Conservation (phyloP, 2,797 vertebrate genomes). For the Lagorchestes hirsutus region DNA sequence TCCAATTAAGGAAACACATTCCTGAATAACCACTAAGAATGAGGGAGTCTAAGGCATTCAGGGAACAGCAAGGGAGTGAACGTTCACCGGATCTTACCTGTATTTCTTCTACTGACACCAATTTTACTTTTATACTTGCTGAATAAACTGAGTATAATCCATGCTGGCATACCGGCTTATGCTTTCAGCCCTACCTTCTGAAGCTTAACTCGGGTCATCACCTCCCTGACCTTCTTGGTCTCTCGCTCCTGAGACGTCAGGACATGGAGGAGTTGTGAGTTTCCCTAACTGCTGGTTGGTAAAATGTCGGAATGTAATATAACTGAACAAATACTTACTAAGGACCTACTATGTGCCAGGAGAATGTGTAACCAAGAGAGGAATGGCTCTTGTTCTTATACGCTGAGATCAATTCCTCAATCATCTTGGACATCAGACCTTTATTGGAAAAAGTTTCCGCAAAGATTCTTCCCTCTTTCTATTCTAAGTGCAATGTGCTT, state of each 20-base stretch:
- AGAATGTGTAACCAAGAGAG: background rate
- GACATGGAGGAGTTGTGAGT: background rate
- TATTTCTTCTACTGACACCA: slow-evolving; percentile 19
- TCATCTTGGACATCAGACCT: background rate
- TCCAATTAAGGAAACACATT: slow-evolving; percentile 36
- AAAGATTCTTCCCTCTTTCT: background rate
- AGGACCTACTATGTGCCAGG: background rate
- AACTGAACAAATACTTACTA: background rate
- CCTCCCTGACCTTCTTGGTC: background rate
- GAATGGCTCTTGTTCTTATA: background rate
- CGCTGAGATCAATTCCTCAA: background rate
- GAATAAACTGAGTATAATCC: background rate
- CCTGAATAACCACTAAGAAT: background rate
- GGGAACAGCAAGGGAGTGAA: background rate
- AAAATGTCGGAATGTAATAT: background rate
- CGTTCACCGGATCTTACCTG: background rate
- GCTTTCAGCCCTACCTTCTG: background rate
- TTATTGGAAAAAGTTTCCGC: background rate
- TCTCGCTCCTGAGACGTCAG: background rate
- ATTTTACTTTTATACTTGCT: background rate
- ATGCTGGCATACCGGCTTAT: background rate
- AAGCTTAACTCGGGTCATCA: background rate
- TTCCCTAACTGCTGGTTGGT: background rate
- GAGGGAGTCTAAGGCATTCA: background rate
- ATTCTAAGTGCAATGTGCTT: background rate